These are phyloP conservation scores for Hylaeus volcanicus DNA, from an alignment of 1,140 invertebrate genomes.

Conservation along the genomic window DNA sequence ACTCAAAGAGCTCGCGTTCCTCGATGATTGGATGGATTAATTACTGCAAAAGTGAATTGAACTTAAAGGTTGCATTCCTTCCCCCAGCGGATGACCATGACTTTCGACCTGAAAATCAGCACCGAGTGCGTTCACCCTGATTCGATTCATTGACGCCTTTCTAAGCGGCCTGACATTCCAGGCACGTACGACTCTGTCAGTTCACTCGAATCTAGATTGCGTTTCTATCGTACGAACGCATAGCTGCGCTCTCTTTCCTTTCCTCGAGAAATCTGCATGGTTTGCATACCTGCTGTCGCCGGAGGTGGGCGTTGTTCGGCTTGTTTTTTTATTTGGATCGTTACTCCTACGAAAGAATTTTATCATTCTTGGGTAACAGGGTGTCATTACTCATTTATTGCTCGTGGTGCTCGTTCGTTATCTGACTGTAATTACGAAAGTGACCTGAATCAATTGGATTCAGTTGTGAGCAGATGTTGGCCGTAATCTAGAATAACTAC, in stretches of 20 bases:
- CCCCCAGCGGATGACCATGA: conserved; percentile 20
- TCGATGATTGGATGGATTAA: background rate
- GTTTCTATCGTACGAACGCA: conserved; percentile 45
- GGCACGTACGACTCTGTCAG: conserved; percentile 15
- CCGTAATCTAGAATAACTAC: too few relatives aligned
- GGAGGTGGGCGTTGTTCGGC: too few relatives aligned
- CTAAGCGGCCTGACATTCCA: conserved; percentile 39
- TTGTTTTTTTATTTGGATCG: background rate
- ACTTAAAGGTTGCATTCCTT: conserved; percentile 5
- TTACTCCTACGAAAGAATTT: too few relatives aligned
- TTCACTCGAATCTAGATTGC: conserved; percentile 57
- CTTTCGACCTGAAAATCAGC: conserved; percentile 50
- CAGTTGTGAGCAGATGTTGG: too few relatives aligned
- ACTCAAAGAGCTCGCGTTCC: background rate
- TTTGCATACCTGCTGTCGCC: background rate
- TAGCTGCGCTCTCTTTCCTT: conserved; percentile 47
- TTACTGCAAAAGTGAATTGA: conserved; percentile 3
- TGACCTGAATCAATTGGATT: too few relatives aligned
- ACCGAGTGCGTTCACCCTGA: conserved; percentile 41
- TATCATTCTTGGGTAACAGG: too few relatives aligned
- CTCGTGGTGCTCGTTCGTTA: too few relatives aligned
- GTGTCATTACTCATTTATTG: too few relatives aligned
- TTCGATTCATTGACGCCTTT: conserved; percentile 52
- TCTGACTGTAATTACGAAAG: too few relatives aligned
- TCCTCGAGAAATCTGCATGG: conserved; percentile 52